Evolutionary conservation across 2,888 invertebrate genomes (phyloP).

Genomic region (Electrophaes corylata): DNA sequence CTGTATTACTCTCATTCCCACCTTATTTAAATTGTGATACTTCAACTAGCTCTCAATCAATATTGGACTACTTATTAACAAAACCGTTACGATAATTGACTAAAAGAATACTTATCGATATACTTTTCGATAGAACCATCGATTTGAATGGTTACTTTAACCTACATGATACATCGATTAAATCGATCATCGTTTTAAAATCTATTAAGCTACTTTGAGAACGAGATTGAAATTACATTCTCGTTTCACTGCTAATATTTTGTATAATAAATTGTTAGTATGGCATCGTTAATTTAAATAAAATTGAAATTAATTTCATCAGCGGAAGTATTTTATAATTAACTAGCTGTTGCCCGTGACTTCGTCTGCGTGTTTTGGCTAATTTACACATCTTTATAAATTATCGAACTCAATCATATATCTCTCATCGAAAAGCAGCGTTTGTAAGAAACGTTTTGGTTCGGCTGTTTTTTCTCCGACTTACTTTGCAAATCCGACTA

Average conservation of each 20-base stretch:
- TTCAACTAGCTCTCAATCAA: slow-evolving; percentile 12
- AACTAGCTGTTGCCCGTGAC: too few relatives aligned
- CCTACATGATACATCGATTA: slow-evolving; percentile 26
- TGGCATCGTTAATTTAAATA: slow-evolving; percentile 22
- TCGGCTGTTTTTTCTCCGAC: too few relatives aligned
- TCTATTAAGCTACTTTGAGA: slow-evolving; percentile 10
- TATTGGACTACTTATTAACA: slow-evolving; percentile 7
- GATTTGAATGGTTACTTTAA: slow-evolving; percentile 16
- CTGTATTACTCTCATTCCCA: background rate
- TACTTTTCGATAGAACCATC: slow-evolving; percentile 22
- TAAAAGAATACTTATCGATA: slow-evolving; percentile 12
- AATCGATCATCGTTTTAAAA: too few relatives aligned
- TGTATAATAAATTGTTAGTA: slow-evolving; percentile 22
- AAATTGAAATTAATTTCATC: slow-evolving; percentile 7
- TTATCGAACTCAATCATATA: too few relatives aligned
- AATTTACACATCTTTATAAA: too few relatives aligned
- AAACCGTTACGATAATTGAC: slow-evolving; percentile 16
- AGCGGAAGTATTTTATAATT: slow-evolving; percentile 12
- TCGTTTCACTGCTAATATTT: slow-evolving; percentile 7
- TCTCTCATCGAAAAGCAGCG: too few relatives aligned
- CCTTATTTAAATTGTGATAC: background rate
- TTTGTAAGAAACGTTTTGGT: too few relatives aligned
- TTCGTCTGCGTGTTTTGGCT: too few relatives aligned
- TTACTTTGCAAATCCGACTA: too few relatives aligned
- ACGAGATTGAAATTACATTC: slow-evolving; percentile 13